Conservation (phyloP, 2,888 invertebrate species). For the Rhogogaster chlorosoma region DNA sequence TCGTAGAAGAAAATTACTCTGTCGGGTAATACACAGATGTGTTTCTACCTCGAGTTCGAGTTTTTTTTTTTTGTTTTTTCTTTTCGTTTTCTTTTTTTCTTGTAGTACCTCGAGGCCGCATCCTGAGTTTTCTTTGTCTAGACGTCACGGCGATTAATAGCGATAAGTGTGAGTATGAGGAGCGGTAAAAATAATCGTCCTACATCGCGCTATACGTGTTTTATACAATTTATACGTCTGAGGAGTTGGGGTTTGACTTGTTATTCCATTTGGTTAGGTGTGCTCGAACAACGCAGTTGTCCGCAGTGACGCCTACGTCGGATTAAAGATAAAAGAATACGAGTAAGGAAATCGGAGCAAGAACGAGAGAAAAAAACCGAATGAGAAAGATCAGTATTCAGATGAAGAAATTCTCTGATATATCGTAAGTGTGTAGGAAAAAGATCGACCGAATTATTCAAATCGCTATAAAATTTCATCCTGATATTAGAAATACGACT, state of each 20-base stretch:
- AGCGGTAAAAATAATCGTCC: constrained; percentile 18
- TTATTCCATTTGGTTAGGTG: background rate
- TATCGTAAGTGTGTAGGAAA: background rate
- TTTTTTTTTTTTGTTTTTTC: background rate
- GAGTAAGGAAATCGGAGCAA: constrained; percentile 5
- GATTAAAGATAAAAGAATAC: background rate
- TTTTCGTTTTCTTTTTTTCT: background rate
- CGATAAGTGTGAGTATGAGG: background rate
- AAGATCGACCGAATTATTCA: background rate
- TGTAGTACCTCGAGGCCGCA: background rate
- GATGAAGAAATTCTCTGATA: background rate
- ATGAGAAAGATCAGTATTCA: background rate
- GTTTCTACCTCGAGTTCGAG: background rate
- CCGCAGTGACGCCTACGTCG: background rate
- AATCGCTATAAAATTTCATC: background rate
- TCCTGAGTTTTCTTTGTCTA: background rate
- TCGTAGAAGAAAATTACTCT: constrained; percentile 11
- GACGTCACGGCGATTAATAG: constrained; percentile 2
- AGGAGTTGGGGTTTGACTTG: background rate
- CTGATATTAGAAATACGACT: background rate
- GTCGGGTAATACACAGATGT: background rate
- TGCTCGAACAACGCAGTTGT: background rate
- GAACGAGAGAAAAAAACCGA: background rate
- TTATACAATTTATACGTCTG: background rate
- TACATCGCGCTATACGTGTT: background rate